phyloP scores from a whole-genome alignment of 2,888 invertebrate species.

The Microplitis deprimator region DNA sequence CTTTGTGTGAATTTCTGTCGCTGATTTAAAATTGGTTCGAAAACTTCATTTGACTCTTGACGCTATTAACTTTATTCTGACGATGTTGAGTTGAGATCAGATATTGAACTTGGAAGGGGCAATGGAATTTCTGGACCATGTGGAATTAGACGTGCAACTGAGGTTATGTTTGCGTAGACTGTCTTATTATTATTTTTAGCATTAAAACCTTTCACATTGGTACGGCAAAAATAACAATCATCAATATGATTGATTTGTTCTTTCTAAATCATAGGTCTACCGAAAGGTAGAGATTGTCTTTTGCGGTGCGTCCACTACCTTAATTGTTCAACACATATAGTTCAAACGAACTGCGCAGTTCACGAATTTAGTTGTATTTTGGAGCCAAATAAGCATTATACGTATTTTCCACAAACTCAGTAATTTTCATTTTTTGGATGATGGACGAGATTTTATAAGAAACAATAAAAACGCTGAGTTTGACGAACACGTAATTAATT shows the following conservation, averaged over 20 bases:
- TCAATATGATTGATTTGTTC: not conserved
- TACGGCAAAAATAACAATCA: slow-evolving; percentile 28
- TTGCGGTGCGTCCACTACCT: slow-evolving; percentile 7
- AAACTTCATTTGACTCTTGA: not conserved
- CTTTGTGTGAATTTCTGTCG: slow-evolving; percentile 15
- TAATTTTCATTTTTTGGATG: no score
- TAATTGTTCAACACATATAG: slow-evolving; percentile 24
- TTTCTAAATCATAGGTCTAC: not conserved
- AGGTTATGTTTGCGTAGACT: slow-evolving; percentile 17
- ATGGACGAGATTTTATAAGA: no score
- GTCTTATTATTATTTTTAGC: slow-evolving; percentile 7
- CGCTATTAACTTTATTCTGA: not conserved
- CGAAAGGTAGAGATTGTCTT: slow-evolving; percentile 18
- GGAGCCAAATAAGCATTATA: slow-evolving; percentile 23
- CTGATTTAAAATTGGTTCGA: slow-evolving; percentile 17
- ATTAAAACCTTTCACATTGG: slow-evolving; percentile 22
- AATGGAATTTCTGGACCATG: slow-evolving; percentile 25
- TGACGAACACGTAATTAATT: no score
- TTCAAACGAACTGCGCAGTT: slow-evolving; percentile 12
- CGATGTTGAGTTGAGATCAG: not conserved
- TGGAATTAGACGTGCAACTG: slow-evolving; percentile 8
- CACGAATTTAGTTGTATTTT: slow-evolving; percentile 2
- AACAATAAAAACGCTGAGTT: no score
- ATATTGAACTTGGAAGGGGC: not conserved
- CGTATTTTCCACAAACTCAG: slow-evolving; percentile 13